Evolutionary conservation across 2,113 vertebrate species (phyloP).

Genomic region (Protomyctophum bolini): DNA sequence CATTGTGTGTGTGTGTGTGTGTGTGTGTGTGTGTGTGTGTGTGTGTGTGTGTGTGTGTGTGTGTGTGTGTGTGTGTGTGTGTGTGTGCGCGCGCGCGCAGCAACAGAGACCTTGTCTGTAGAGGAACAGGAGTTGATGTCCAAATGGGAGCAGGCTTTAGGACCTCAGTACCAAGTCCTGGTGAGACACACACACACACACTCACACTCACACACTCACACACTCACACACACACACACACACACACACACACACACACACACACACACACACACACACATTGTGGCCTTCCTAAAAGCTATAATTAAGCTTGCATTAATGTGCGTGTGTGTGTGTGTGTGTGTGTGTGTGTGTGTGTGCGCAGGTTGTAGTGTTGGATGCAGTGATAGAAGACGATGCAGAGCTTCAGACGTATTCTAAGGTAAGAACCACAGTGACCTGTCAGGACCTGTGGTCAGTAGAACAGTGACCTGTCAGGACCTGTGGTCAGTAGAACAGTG

Average conservation of each 20-base stretch:
- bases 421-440: slow-evolving; percentile 69
- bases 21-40: not conserved
- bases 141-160: slow-evolving; percentile 90
- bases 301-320: not conserved
- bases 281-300: not conserved
- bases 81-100: slow-evolving; percentile 63
- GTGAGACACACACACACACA: slow-evolving; percentile 73
- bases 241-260: slow-evolving; percentile 12
- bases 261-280: not conserved
- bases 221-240: not conserved
- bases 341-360: slow-evolving; percentile 20
- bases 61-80: slow-evolving; percentile 25
- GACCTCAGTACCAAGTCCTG: slow-evolving; percentile 91
- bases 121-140: slow-evolving; percentile 79
- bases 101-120: slow-evolving; percentile 53
- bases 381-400: slow-evolving; percentile 86
- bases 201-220: slow-evolving; percentile 17
- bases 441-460: too few relatives aligned
- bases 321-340: slow-evolving; percentile 12
- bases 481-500: too few relatives aligned
- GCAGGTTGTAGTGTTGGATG: slow-evolving; percentile 88
- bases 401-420: slow-evolving; percentile 95
- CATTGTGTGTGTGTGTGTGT: too few relatives aligned
- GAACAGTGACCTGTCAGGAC: too few relatives aligned
- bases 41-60: slow-evolving; percentile 22